These are phyloP conservation scores for Erithacus rubecula DNA, from an alignment of 2,797 vertebrate species.

Conservation along the genomic window DNA sequence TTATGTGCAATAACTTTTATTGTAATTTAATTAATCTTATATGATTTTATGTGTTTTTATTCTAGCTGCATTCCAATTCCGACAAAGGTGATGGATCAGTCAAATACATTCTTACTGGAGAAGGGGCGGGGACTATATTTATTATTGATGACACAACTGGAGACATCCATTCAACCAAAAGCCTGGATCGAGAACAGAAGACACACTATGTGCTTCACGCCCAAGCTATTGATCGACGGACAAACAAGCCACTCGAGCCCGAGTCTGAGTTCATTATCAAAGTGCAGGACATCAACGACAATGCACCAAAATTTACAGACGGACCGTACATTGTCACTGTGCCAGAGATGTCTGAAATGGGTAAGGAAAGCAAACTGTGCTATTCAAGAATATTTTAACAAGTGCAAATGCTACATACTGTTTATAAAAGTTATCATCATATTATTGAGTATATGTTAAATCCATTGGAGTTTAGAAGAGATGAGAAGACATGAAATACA, in stretches of 20 bases:
- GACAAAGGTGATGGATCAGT: slow-evolving; percentile 98
- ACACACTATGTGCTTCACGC: slow-evolving; percentile 95
- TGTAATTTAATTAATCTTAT: not conserved
- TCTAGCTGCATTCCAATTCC: slow-evolving; percentile 97
- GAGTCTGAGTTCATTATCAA: slow-evolving; percentile 99
- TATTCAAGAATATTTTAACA: not conserved
- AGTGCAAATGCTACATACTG: not conserved
- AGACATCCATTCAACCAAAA: slow-evolving; percentile 97
- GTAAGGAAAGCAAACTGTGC: slow-evolving; percentile 77
- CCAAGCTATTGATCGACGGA: slow-evolving; percentile 93
- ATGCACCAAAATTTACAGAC: slow-evolving; percentile 96
- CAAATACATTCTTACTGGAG: slow-evolving; percentile 96
- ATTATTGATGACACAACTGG: slow-evolving; percentile 96
- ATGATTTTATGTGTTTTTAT: slow-evolving; percentile 24
- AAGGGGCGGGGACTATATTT: slow-evolving; percentile 96
- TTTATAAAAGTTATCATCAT: not conserved
- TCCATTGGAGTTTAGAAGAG: not conserved
- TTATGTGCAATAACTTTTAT: not conserved
- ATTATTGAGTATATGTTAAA: not conserved
- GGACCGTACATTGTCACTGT: slow-evolving; percentile 92
- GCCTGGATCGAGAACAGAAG: slow-evolving; percentile 95
- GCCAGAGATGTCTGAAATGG: slow-evolving; percentile 97
- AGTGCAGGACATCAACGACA: slow-evolving; percentile 99
- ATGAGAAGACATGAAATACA: not conserved
- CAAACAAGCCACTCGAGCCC: slow-evolving; percentile 93